Base-by-base conservation (phyloP, 2,797 vertebrate species). In the Takifugu rubripes region DNA sequence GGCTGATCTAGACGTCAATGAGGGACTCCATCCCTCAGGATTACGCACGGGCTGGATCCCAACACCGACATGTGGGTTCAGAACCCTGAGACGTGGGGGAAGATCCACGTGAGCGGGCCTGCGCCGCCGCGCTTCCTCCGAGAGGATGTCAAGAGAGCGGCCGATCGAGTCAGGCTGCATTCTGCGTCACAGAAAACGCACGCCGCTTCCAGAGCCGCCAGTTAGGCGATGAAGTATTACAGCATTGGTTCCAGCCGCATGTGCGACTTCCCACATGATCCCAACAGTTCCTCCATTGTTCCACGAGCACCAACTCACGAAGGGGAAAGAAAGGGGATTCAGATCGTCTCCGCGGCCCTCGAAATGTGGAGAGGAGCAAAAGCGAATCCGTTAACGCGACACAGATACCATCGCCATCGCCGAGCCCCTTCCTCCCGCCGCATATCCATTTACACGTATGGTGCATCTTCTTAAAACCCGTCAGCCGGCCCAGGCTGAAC, bases 361-460 rank as follows among this genome's bases (percentile, higher is more conserved):
- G 36, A 50, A 9, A 24, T 45, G 48, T 10, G 42, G 11, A 45
- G 15, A 45, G 8, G 2, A n/a, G 15, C 43, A 45, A 9, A 16
- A 45, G 3, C 42, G n/a, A 5, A 15, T n/a, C 42, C 42, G 4
- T 16, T 16, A n/a, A 3, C 5, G 14, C 15, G 15, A n/a, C 14
- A 5, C 43, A n/a, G 43, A 8, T 2, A 17, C 55, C 52, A 24
- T 53, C 64, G 57, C 25, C 3, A 66, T 56, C 58, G 59, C 48
- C 33, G 2, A 25, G 6, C 53, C 43, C 56, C 64, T 49, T 27
- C 74, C 54, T 54, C 54, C 72, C 69, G 57, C 57, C 67, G 46
- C 68, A 50, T 59, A 76, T 70, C 63, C 61, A 81, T 85, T 81
- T 57, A 77, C 67, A 85, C 84, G 83, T 73, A 66, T 56, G 76